Evolutionary conservation across 2,113 vertebrate species (phyloP), one percentile per base, ranked within the genome.

Genomic region (Cromileptes altivelis): DNA sequence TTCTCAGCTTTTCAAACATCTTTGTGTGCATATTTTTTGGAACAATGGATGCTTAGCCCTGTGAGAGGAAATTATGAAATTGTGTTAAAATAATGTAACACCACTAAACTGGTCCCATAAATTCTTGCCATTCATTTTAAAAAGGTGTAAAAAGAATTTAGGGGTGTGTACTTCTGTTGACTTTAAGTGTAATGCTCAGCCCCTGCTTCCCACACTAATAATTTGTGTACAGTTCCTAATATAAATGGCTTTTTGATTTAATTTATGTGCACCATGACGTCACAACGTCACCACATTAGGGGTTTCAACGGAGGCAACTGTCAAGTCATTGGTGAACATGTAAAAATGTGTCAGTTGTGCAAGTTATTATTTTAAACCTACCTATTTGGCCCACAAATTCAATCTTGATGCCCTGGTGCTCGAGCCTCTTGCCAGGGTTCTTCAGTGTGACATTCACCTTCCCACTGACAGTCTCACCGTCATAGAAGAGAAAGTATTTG

Each of bases 351-450:
- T 21, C 15, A 8, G 1, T 7, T 23, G 63, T 47, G 42, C 14
- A 2, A 14, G 6, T 47, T 13, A 25, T 17, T 21, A 6, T 47
- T 25, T 57, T 4, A 2, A 8, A 50, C 96, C 95, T 91, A 99
- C 98, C 98, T 81, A 99, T 99, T 91, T 98, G 98, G 12, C 98
- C 98, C 42, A 99, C 97, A 94, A 99, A 99, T 67, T 99, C 98
- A 74, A 99, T 96, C 87, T 99, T 99, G 95, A 99, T 98, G 60
- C 98, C 98, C 71, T 98, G 97, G 88, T 99, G 98, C 91, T 99
- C 98, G 82, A 99, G 95, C 69, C 96, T 96, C 92, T 97, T 97
- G 57, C 97, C 97, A 13, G 97, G 98, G 85, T 96, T 97, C 94
- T 98, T 98, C 78, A 99, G 97, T 0, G 96, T 97, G 56, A 99